A percentile compares a stretch with the other conserved stretches of the same genome.
Conservation (phyloP, 2,113 vertebrate genomes). For the rabbit (Oryctolagus cuniculus) region DNA sequence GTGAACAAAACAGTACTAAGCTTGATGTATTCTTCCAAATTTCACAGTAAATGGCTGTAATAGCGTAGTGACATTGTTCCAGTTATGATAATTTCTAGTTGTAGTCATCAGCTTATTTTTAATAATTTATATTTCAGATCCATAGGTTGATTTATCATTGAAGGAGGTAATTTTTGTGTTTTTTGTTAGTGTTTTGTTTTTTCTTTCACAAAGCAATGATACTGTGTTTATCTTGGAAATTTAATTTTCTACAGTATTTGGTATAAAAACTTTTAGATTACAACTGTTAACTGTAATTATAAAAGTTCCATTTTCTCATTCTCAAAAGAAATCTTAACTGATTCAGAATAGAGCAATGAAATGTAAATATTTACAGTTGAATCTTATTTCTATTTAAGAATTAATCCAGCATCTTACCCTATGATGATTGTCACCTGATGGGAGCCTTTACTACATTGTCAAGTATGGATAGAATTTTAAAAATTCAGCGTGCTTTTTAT, state of each 20-base stretch:
- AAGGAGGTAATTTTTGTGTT: conserved; percentile 16
- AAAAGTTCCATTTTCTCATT: conserved; percentile 34
- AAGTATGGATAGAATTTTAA: conserved; percentile 9
- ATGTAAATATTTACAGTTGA: conserved; percentile 24
- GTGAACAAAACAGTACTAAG: conserved; percentile 49
- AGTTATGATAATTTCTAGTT: neutral
- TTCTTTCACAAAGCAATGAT: conserved; percentile 59
- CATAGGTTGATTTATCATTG: conserved; percentile 48
- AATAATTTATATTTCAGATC: conserved; percentile 47
- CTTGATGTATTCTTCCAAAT: neutral
- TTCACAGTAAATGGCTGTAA: neutral
- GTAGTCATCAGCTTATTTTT: conserved; percentile 49
- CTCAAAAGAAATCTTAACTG: conserved; percentile 46
- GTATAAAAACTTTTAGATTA: conserved; percentile 24
- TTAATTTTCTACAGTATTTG: conserved; percentile 46
- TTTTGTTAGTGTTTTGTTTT: conserved; percentile 34
- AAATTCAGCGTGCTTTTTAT: conserved; percentile 4
- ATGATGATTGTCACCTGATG: conserved; percentile 17
- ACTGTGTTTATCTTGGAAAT: conserved; percentile 32
- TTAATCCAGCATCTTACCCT: conserved; percentile 13
- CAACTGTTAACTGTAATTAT: neutral
- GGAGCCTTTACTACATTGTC: neutral
- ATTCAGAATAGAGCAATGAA: neutral
- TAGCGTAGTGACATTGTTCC: neutral
- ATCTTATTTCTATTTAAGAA: conserved; percentile 26